Evolutionary conservation across 2,888 invertebrate species (phyloP), one percentile per base, ranked within the genome.

Genomic region (Pollenia labialis): DNA sequence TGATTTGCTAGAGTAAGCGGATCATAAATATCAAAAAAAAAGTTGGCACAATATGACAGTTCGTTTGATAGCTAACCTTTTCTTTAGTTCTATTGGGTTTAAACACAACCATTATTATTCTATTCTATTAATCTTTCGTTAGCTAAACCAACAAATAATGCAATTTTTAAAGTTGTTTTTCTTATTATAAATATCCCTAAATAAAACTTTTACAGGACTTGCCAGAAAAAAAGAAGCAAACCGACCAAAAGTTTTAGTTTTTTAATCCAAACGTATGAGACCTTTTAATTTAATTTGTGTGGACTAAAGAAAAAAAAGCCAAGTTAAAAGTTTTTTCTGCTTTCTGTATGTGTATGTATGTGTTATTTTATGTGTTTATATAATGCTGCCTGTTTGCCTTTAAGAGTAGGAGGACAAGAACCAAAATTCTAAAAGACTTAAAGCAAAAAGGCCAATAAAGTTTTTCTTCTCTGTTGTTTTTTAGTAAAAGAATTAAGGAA

Each of bases 261-360:
- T 14, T 23, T 10, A 56, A 56, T 44, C 56, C 23, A 44, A 40
- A 56, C n/a, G 44, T 56, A 54, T 23, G 14, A 44, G 46, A 40
- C 50, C 23, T 81, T 81, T 81, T 81, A 72, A 81, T 72, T 81
- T 81, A 81, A 81, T 81, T 72, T 81, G 48, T 64, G 54, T 72
- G 56, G 72, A 81, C 16, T 72, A 64, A 56, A 46, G 44, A 52
- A 62, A 52, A 44, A 54, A 71, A 44, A 56, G 14, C 12, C 2
- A 44, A 12, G 44, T 32, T 23, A 56, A 69, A 69, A 69, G 32
- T 40, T 50, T n/a, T 60, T 42, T 2, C 60, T 23, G 6, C 16
- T 32, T 18, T 23, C 1, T n/a, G 46, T 23, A 46, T 1, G 48
- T 50, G 10, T 68, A 9, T 50, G 32, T 68, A 7, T 18, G 11